Percentiles rank a stretch among this genome's conserved stretches.
phyloP scores from a whole-genome alignment of 2,888 invertebrate species.

The Cryptus armator region DNA sequence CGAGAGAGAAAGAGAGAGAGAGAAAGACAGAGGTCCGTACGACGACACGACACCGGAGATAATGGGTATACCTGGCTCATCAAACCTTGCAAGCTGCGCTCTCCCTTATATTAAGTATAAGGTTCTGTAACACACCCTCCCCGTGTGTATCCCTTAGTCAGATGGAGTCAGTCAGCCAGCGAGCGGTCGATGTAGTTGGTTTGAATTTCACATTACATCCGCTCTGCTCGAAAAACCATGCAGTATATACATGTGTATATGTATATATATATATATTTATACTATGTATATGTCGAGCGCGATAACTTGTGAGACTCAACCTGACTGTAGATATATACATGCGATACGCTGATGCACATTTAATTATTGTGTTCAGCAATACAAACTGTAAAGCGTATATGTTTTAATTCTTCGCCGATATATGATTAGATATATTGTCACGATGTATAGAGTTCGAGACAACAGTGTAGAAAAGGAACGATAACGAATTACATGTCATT shows the following conservation, averaged over 20 bases:
- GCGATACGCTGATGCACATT: slow-evolving; percentile 64
- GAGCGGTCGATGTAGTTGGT: slow-evolving; percentile 60
- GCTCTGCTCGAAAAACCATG: slow-evolving; percentile 50
- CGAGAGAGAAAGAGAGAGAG: not conserved
- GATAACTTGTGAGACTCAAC: slow-evolving; percentile 58
- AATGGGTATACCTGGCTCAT: slow-evolving; percentile 79
- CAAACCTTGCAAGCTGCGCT: slow-evolving; percentile 62
- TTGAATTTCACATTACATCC: slow-evolving; percentile 60
- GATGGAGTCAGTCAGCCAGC: slow-evolving; percentile 74
- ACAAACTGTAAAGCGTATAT: slow-evolving; percentile 46
- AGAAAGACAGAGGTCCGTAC: slow-evolving; percentile 39
- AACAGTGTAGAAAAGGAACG: slow-evolving; percentile 32
- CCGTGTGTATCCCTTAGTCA: slow-evolving; percentile 71
- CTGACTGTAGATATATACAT: slow-evolving; percentile 48
- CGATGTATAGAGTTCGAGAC: slow-evolving; percentile 48
- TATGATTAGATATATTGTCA: slow-evolving; percentile 47
- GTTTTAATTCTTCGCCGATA: slow-evolving; percentile 56
- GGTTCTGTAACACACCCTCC: slow-evolving; percentile 60
- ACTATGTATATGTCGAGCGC: not conserved
- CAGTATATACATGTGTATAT: slow-evolving; percentile 61
- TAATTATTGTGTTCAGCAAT: slow-evolving; percentile 55
- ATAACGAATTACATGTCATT: slow-evolving; percentile 63
- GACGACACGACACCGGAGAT: slow-evolving; percentile 75
- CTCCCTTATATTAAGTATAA: slow-evolving; percentile 64
- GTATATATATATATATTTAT: not conserved